A percentile compares a stretch with the other conserved stretches of the same genome.
phyloP scores from a whole-genome alignment of 1,140 invertebrate species.

The Acyrthosiphon pisum region DNA sequence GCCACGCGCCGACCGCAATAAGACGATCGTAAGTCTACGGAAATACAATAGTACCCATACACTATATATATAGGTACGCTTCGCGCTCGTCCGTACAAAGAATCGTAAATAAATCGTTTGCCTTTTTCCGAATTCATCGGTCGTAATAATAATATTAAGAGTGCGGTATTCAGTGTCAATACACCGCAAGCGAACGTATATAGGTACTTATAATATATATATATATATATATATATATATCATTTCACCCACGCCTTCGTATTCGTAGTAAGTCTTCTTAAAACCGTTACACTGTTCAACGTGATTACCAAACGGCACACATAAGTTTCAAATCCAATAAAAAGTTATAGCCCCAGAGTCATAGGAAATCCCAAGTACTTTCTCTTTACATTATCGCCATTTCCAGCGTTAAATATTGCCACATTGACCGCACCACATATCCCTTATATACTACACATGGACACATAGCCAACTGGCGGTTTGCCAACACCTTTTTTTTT shows the following conservation, averaged over 20 bases:
- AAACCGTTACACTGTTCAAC: not conserved
- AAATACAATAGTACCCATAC: not conserved
- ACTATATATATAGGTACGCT: too few relatives aligned
- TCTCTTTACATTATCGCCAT: not conserved
- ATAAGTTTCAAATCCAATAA: not conserved
- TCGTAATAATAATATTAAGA: not conserved
- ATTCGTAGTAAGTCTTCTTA: not conserved
- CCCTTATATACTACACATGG: not conserved
- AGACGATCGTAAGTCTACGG: not conserved
- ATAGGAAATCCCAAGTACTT: not conserved
- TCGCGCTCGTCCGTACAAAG: not conserved
- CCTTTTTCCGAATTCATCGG: not conserved
- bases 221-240: not conserved
- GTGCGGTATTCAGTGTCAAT: not conserved
- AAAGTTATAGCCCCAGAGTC: not conserved
- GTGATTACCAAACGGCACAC: not conserved
- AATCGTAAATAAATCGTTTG: conserved; percentile 12
- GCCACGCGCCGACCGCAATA: not conserved
- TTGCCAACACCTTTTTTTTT: not conserved
- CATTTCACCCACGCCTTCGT: not conserved
- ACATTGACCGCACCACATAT: not conserved
- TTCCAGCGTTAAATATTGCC: not conserved
- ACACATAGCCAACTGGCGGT: not conserved
- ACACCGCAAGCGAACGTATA: not conserved
- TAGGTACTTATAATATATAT: not conserved